A percentile compares a stretch with the other conserved stretches of the same genome.
Conservation (phyloP, 2,888 invertebrate genomes). For the Cactoblastis cactorum region DNA sequence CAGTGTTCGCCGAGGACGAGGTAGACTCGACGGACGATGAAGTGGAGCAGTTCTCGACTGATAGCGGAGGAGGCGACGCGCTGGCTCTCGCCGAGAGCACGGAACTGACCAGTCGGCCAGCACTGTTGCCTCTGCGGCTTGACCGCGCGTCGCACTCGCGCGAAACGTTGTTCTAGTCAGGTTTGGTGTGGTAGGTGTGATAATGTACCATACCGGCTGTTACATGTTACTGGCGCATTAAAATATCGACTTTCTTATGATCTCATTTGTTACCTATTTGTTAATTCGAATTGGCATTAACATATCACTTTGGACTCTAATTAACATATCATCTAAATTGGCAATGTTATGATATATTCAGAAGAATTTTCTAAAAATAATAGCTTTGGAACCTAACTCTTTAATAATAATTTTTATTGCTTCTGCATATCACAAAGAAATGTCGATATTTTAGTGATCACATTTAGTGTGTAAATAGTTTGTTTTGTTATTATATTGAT, state of each 20-base stretch:
- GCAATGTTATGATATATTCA: constrained; percentile 26
- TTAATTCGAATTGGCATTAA: constrained; percentile 39
- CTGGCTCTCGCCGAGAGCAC: constrained; percentile 57
- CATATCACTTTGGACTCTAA: constrained; percentile 52
- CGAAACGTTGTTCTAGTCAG: constrained; percentile 87
- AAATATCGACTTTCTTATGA: constrained; percentile 66
- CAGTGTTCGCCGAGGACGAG: constrained; percentile 87
- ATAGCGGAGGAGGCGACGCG: constrained; percentile 83
- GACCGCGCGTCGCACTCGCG: constrained; percentile 83
- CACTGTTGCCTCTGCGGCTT: constrained; percentile 50
- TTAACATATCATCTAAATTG: constrained; percentile 60
- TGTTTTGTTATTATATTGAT: constrained; percentile 71
- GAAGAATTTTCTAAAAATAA: not conserved
- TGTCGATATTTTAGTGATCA: constrained; percentile 65
- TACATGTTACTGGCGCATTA: constrained; percentile 56
- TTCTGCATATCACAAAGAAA: constrained; percentile 20
- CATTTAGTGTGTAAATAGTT: constrained; percentile 59
- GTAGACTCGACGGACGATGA: constrained; percentile 90
- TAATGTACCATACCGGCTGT: constrained; percentile 39
- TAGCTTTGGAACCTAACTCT: not conserved
- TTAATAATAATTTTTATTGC: not conserved
- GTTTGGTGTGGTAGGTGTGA: constrained; percentile 16
- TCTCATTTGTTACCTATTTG: constrained; percentile 18
- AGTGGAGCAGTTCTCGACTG: constrained; percentile 90
- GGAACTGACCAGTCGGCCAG: constrained; percentile 62